Percentiles rank a stretch among this genome's conserved stretches.
phyloP scores from a whole-genome alignment of 2,113 vertebrate species.

The Bufo gargarizans region DNA sequence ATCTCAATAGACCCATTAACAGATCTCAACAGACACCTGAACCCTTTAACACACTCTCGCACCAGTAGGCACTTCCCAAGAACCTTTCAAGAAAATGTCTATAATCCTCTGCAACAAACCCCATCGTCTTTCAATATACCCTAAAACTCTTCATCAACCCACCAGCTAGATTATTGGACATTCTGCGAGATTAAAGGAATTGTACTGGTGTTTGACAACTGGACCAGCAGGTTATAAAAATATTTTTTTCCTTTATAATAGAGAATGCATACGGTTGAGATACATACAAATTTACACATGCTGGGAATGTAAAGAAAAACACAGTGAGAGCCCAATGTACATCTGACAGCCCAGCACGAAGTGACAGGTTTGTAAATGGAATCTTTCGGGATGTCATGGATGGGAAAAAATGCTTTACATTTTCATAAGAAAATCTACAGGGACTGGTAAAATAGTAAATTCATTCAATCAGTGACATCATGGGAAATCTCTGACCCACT shows the following conservation, averaged over 20 bases:
- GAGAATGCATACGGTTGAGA: neutral
- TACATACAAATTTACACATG: neutral
- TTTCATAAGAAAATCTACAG: neutral
- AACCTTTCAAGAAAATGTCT: no score
- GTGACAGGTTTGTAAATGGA: constrained; percentile 4
- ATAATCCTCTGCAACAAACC: no score
- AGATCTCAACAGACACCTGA: no score
- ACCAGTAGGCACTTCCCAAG: no score
- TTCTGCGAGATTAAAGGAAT: neutral
- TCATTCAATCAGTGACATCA: neutral
- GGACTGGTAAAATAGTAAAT: neutral
- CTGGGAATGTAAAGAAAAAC: neutral
- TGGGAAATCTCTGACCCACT: neutral
- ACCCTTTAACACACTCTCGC: no score
- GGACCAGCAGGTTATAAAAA: neutral
- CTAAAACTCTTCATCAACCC: no score
- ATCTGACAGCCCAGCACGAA: neutral
- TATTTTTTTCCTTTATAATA: neutral
- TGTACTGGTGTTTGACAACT: neutral
- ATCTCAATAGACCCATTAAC: no score
- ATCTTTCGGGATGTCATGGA: neutral
- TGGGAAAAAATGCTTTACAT: neutral
- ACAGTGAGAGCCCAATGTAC: neutral
- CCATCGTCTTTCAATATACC: no score
- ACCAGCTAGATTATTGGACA: neutral